Base-by-base conservation (phyloP, 2,888 invertebrate species). In the Xylophagus ater region DNA sequence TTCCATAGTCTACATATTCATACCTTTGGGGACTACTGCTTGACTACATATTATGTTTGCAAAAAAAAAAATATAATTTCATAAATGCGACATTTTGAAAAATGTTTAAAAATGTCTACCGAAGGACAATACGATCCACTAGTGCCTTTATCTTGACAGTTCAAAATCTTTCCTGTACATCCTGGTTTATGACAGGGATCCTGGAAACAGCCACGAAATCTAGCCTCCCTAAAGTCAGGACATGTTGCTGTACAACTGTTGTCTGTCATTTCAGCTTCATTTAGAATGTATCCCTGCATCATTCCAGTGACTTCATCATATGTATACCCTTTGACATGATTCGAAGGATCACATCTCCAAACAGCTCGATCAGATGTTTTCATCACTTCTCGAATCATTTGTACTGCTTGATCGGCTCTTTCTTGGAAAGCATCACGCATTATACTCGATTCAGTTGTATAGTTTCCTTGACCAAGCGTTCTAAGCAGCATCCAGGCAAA, bases 191-290 rank as follows among this genome's bases (percentile, higher is more conserved):
- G 62, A 56, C 66, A 78, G 47, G 71, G 65, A 43, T 78, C 76
- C 39, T 76, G 67, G 58, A 68, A 83, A 57, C 83, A 84, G 12
- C 74, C 73, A 44, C 78, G 63, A 46, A 71, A 72, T 54, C 78
- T 70, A 0, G 81, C 69, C 39, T 77, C 72, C 3, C 71, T 69
- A 62, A 84, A 86, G 60, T 75, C 78, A 1, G 62, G 75, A 58
- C 86, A 86, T 55, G 78, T 78, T 57, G 84, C 80, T 25, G 71
- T 65, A 59, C 86, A 87, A 0, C 79, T 76, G 2, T 68, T n/a
- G n/a, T n/a, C 66, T n/a, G n/a, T n/a, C n/a, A n/a, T n/a, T n/a
- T 85, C 82, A n/a, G 83, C 82, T 55, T 86, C 86, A 61, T 87
- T 86, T 54, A 83, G 81, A 26, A 87, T 67, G 62, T 81, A 84